Base-by-base conservation (phyloP, 2,888 invertebrate genomes). In the Brenthis hecate region DNA sequence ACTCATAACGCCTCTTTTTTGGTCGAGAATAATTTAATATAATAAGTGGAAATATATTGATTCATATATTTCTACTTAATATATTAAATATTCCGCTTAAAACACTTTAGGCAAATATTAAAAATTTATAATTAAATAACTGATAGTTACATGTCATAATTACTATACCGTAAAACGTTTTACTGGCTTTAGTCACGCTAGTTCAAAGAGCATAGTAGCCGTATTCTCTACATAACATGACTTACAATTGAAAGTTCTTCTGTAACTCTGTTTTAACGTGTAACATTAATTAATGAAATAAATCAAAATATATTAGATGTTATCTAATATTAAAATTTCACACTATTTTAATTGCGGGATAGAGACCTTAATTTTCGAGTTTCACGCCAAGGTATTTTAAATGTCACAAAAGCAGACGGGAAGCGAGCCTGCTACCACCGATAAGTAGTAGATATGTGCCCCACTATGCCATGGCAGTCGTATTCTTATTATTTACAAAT, bases 221-320 rank as follows among this genome's bases (percentile, higher is more conserved):
- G n/a, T 28, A 50, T 50, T 60, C 50, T 60, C n/a, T 28, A 60
- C n/a, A 60, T 60, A 6, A 48, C 60, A 60, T 50, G 60, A 16
- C 60, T 50, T 47, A 36, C 32, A 36, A 36, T 36, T 36, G 6
- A 36, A 36, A 36, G 6, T 36, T 6, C 0, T 36, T 50, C 11
- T 48, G 19, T 19, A 48, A 60, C 23, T n/a, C 23, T 48, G 2
- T n/a, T 60, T 60, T 60, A n/a, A 48, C 48, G 47, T 48, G 48
- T 60, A 28, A 48, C 28, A 28, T 50, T 60, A 28, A 60, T 28
- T 50, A 60, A 28, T 50, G 11, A 60, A 58, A 23, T 58, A 48
- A 58, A 28, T 23, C 5, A 36, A 43, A 43, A 43, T 16, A 8
- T 19, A 19, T 5, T 43, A 16, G 43, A 57, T 43, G 2, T 19